These are phyloP conservation scores for Blastobasis adustella DNA, from an alignment of 2,888 invertebrate genomes.

Conservation along the genomic window DNA sequence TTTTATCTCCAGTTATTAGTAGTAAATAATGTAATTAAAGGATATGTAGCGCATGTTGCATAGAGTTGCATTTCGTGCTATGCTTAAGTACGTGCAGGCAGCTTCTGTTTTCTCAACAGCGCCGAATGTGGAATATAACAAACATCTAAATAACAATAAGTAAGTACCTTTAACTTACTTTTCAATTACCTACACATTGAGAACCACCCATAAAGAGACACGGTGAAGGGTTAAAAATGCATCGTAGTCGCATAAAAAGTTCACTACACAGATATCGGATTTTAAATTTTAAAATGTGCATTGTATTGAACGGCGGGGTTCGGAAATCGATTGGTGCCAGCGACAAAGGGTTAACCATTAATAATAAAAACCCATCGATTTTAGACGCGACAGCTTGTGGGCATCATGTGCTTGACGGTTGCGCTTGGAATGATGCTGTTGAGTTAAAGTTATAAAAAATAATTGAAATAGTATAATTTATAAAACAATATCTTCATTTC, in stretches of 20 bases:
- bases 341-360: conserved; percentile 70
- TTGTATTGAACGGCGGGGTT: conserved; percentile 67
- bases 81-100: too few relatives aligned
- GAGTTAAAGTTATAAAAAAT: too few relatives aligned
- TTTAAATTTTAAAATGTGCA: conserved; percentile 75
- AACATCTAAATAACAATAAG: too few relatives aligned
- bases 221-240: conserved; percentile 73
- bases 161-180: too few relatives aligned
- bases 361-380: conserved; percentile 63
- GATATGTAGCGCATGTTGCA: too few relatives aligned
- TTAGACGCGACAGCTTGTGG: conserved; percentile 61
- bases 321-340: conserved; percentile 68
- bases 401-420: conserved; percentile 1
- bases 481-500: too few relatives aligned
- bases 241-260: conserved; percentile 66
- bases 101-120: too few relatives aligned
- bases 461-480: too few relatives aligned
- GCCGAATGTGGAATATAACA: too few relatives aligned
- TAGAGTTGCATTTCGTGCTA: too few relatives aligned
- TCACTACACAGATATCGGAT: conserved; percentile 69
- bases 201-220: conserved; percentile 47
- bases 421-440: background rate
- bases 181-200: conserved; percentile 25
- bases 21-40: too few relatives aligned
- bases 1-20: too few relatives aligned